phyloP scores from a whole-genome alignment of 2,888 invertebrate genomes.

The Gymnosoma rotundatum region DNA sequence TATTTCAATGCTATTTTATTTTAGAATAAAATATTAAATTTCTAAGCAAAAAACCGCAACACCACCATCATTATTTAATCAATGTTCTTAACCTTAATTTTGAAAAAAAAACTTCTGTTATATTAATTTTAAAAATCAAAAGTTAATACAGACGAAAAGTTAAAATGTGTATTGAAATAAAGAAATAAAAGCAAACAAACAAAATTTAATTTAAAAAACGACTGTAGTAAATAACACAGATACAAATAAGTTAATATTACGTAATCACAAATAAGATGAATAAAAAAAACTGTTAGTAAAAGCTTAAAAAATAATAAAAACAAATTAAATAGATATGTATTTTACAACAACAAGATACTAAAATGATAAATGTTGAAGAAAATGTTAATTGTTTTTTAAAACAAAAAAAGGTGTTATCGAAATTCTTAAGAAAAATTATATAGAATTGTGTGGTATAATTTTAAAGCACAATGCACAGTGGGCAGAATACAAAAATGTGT shows the following conservation, averaged over 20 bases:
- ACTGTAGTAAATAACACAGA: not conserved
- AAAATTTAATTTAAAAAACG: not conserved
- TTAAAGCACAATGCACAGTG: too few relatives aligned
- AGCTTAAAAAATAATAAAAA: too few relatives aligned
- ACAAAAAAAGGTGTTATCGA: not conserved
- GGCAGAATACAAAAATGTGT: too few relatives aligned
- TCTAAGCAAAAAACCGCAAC: slow-evolving; percentile 47
- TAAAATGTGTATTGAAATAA: not conserved
- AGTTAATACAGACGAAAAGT: too few relatives aligned
- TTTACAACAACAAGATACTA: too few relatives aligned
- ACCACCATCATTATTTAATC: slow-evolving; percentile 7
- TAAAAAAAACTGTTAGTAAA: too few relatives aligned
- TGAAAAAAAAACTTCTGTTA: slow-evolving; percentile 9
- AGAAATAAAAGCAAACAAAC: not conserved
- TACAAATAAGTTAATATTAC: not conserved
- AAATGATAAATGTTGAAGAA: too few relatives aligned
- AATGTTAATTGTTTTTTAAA: too few relatives aligned
- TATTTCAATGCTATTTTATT: not conserved
- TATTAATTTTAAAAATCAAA: slow-evolving; percentile 16
- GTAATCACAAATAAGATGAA: not conserved
- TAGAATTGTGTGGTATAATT: too few relatives aligned
- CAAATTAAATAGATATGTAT: too few relatives aligned
- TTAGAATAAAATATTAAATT: slow-evolving; percentile 22
- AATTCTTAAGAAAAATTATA: not conserved
- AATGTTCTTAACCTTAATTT: slow-evolving; percentile 42